A percentile compares a stretch with the other conserved stretches of the same genome.
Evolutionary conservation across 1,140 invertebrate species (phyloP).

Genomic region (Drosophila orosa): DNA sequence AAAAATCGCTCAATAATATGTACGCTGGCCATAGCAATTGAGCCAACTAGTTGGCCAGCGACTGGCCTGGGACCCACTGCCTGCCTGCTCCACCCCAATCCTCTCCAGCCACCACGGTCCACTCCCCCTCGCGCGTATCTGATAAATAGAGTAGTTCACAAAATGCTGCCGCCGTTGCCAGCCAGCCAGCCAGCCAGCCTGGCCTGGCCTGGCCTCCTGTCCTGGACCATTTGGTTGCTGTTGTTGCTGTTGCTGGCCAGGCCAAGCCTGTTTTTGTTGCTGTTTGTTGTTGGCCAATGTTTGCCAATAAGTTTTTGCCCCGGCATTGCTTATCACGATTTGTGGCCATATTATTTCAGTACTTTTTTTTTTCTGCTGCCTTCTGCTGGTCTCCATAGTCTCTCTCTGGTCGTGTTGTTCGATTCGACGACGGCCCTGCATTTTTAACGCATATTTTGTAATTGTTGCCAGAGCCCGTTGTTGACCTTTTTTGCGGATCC

Average conservation of each 20-base stretch:
- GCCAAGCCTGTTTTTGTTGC: slow-evolving; percentile 79
- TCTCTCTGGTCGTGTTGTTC: slow-evolving; percentile 62
- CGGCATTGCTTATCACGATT: slow-evolving; percentile 81
- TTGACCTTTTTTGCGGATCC: slow-evolving; percentile 74
- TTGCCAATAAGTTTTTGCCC: slow-evolving; percentile 75
- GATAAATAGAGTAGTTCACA: slow-evolving; percentile 83
- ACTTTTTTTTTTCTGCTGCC: slow-evolving; percentile 43
- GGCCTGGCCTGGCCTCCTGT: slow-evolving; percentile 25
- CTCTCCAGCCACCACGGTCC: neutral
- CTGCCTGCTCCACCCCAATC: slow-evolving; percentile 13
- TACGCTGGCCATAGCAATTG: slow-evolving; percentile 81
- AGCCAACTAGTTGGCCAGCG: slow-evolving; percentile 76
- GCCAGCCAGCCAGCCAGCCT: neutral
- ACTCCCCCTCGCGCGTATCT: slow-evolving; percentile 59
- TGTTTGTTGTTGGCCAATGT: slow-evolving; percentile 69
- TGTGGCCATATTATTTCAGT: slow-evolving; percentile 81
- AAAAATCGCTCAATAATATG: slow-evolving; percentile 83
- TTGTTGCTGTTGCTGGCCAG: slow-evolving; percentile 53
- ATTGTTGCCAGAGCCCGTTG: slow-evolving; percentile 63
- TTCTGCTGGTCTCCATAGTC: neutral
- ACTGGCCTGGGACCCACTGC: slow-evolving; percentile 24
- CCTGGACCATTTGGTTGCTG: slow-evolving; percentile 74
- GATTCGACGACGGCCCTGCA: slow-evolving; percentile 75
- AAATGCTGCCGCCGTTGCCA: slow-evolving; percentile 71
- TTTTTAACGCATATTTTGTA: slow-evolving; percentile 82